These are phyloP conservation scores for Gymnorhina tibicen DNA, from an alignment of 2,113 vertebrate species.

Conservation along the genomic window DNA sequence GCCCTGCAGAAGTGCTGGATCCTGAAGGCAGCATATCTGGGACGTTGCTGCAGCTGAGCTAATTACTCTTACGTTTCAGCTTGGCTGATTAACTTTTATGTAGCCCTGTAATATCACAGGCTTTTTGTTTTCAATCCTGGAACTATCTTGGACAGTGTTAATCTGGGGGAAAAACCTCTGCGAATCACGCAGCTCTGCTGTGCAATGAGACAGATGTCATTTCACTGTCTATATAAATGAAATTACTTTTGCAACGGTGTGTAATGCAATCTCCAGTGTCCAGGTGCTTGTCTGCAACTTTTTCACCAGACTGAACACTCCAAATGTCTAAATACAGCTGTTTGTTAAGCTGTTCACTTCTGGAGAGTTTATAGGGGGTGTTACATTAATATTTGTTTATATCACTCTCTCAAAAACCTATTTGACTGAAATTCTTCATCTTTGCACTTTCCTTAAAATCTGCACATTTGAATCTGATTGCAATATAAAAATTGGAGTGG, in stretches of 20 bases:
- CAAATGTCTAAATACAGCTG: neutral
- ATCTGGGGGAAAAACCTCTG: neutral
- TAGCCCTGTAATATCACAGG: neutral
- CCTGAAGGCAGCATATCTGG: neutral
- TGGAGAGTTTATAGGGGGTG: neutral
- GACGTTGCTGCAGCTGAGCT: neutral
- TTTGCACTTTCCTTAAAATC: neutral
- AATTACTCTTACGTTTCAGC: neutral
- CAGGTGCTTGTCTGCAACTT: neutral
- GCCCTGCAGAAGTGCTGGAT: neutral
- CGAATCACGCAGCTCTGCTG: accelerated
- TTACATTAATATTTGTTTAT: neutral
- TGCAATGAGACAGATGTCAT: neutral
- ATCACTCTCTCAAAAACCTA: neutral
- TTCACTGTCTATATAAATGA: neutral
- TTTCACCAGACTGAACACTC: neutral
- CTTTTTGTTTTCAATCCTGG: neutral
- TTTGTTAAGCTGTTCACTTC: neutral
- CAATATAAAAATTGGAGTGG: neutral
- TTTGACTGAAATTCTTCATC: neutral
- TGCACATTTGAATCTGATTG: neutral
- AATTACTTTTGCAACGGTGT: neutral
- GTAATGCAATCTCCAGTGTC: neutral
- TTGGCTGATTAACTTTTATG: neutral
- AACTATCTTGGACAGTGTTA: neutral